Base-by-base conservation (phyloP, 1,140 invertebrate genomes). In the Palaemon carinicauda region DNA sequence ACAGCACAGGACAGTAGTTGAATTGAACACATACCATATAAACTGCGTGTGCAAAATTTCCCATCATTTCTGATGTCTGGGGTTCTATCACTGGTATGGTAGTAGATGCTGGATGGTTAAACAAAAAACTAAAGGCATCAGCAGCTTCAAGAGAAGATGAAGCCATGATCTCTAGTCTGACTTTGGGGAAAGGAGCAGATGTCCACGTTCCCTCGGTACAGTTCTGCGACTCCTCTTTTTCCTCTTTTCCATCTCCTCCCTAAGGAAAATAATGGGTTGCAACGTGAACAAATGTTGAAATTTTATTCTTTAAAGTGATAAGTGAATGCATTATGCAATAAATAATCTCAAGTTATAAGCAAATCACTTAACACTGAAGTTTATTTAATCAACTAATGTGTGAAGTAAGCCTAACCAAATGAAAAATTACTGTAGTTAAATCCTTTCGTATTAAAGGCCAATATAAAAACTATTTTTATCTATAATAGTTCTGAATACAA, bases 21-120 rank as follows among this genome's bases (percentile, higher is more conserved):
- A 56, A 54, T 7, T n/a, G 14, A 10, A 77, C 7, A 84, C 73
- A 77, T 31, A 84, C 82, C 73, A 78, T 78, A 50, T 84, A 84
- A 33, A 84, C 82, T 60, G 73, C 73, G 77, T 88, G 88, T 41
- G 88, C 82, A 69, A 88, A 88, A 80, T 81, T 86, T 29, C 79
- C 80, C 88, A 88, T 88, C 84, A 86, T 86, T 4, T 86, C 78
- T 33, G 71, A 71, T 21, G 84, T 86, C 4, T 86, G 69, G 27
- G 21, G 24, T 12, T 51, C 60, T 27, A 86, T 71, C 21, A 51
- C 77, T 12, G 84, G 84, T n/a, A 86, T 71, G 7, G 74, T 86
- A 24, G 84, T 86, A n/a, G 84, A 56, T 33, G 60, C 69, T 27
- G 69, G 69, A 54, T 80, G 71, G 29, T 74, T 71, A 65, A 86